phyloP scores from a whole-genome alignment of 2,113 vertebrate species.

The Patagioenas fasciata region DNA sequence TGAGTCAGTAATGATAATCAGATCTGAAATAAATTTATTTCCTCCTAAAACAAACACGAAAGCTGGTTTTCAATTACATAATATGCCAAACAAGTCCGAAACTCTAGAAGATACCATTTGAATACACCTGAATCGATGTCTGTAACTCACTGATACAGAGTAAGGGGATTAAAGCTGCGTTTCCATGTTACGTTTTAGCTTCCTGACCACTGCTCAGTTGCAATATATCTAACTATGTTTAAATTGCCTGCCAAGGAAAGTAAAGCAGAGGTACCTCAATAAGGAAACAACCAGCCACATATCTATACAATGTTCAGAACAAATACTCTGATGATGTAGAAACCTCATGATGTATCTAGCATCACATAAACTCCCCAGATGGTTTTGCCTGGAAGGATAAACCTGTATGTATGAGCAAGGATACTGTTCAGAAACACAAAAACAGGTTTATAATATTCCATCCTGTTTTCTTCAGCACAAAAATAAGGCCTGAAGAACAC shows the following conservation, averaged over 20 bases:
- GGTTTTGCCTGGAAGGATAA: background rate
- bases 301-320: background rate
- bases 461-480: background rate
- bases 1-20: background rate
- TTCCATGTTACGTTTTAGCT: background rate
- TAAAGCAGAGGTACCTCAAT: background rate
- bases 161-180: background rate
- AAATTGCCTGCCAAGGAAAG: background rate
- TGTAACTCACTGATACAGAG: background rate
- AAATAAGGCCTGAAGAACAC: background rate
- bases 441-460: background rate
- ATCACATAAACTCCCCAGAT: background rate
- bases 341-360: background rate
- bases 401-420: background rate
- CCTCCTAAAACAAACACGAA: background rate
- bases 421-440: background rate
- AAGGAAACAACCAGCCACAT: background rate
- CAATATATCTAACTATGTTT: background rate
- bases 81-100: background rate
- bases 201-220: background rate
- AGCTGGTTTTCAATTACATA: background rate
- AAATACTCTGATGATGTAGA: background rate
- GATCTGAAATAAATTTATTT: background rate
- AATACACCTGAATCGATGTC: background rate
- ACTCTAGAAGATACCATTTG: background rate